These are phyloP conservation scores for Polymixis flavicincta DNA, from an alignment of 2,888 invertebrate species.

Conservation along the genomic window DNA sequence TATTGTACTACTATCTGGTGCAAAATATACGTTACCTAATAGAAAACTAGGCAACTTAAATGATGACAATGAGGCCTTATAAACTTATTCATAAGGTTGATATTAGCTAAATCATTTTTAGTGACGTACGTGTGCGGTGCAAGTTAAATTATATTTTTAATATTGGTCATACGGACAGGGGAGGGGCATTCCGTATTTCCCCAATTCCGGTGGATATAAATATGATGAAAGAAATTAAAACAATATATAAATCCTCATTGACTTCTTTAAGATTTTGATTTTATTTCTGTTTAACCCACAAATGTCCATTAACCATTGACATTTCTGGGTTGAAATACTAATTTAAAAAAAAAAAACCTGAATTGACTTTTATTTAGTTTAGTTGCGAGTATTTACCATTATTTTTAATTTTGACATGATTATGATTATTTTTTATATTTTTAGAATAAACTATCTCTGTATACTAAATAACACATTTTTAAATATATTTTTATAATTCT, in stretches of 20 bases:
- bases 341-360: background rate
- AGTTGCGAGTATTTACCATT: conserved; percentile 32
- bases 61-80: conserved; percentile 38
- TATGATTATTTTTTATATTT: conserved; percentile 30
- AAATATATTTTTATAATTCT: conserved; percentile 9
- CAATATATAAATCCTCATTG: background rate
- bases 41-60: background rate
- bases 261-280: background rate
- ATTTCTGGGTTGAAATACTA: conserved; percentile 51
- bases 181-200: background rate
- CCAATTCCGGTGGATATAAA: background rate
- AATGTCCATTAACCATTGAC: conserved; percentile 27
- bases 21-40: background rate
- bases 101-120: conserved; percentile 4
- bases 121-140: background rate
- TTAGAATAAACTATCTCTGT: background rate
- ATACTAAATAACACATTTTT: background rate
- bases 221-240: background rate
- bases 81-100: conserved; percentile 2
- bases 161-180: background rate
- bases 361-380: conserved; percentile 11
- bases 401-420: conserved; percentile 19
- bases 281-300: conserved; percentile 49
- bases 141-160: background rate
- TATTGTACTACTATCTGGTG: background rate